Evolutionary conservation across 2,888 invertebrate species (phyloP).

Genomic region (Amiota communis): DNA sequence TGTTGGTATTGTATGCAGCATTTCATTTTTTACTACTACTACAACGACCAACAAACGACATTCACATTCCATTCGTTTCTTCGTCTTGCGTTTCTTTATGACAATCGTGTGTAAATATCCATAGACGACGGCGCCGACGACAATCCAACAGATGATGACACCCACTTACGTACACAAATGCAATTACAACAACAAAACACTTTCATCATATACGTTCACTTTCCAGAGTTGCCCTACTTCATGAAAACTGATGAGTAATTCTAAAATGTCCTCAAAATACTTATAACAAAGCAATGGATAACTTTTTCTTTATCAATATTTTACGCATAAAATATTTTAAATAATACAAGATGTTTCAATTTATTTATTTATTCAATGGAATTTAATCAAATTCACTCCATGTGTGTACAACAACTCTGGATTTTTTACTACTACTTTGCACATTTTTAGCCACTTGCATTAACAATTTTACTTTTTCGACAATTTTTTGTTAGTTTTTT

Average conservation of each 20-base stretch:
- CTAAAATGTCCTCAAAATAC: too few species aligned
- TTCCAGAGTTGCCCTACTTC: not conserved
- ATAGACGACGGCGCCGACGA: conserved; percentile 6
- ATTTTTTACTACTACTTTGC: conserved; percentile 3
- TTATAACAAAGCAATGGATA: too few species aligned
- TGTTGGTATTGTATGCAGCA: not conserved
- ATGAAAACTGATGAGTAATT: too few species aligned
- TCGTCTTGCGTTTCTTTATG: not conserved
- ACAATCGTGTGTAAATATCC: conserved; percentile 7
- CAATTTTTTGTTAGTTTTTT: not conserved
- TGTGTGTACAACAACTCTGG: not conserved
- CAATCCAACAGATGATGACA: conserved; percentile 8
- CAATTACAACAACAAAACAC: conserved; percentile 28
- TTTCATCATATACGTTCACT: conserved; percentile 27
- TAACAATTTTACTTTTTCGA: not conserved
- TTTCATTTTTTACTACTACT: not conserved
- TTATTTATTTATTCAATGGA: too few species aligned
- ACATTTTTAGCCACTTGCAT: conserved; percentile 11
- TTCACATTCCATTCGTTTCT: not conserved
- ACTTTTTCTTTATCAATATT: too few species aligned
- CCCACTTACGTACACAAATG: conserved; percentile 25
- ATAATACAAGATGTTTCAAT: too few species aligned
- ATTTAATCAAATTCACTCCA: too few species aligned
- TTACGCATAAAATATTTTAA: too few species aligned
- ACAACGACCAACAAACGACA: not conserved